Evolutionary conservation across 2,888 invertebrate genomes (phyloP).

Genomic region (Orchesellides sinensis): DNA sequence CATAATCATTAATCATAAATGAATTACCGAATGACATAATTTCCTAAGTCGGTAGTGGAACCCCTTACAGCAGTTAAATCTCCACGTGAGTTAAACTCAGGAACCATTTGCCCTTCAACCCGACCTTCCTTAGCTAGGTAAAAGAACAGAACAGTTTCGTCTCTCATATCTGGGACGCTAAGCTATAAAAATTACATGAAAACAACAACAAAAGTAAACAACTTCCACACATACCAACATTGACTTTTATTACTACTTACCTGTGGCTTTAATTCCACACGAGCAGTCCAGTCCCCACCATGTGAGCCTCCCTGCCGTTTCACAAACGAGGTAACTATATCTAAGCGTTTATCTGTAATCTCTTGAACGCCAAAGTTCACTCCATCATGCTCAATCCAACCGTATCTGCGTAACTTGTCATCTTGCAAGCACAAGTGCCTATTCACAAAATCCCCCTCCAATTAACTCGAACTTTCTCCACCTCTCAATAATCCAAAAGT

Average conservation of each 20-base stretch:
- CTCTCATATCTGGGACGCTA: slow-evolving; percentile 69
- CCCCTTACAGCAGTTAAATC: slow-evolving; percentile 83
- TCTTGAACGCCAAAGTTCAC: slow-evolving; percentile 93
- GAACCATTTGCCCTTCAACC: slow-evolving; percentile 62
- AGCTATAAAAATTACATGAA: background rate
- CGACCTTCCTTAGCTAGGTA: slow-evolving; percentile 73
- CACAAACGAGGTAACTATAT: slow-evolving; percentile 90
- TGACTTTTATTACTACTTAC: too few relatives aligned
- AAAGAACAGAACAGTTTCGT: slow-evolving; percentile 73
- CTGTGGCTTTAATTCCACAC: slow-evolving; percentile 82
- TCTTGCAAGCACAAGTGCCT: slow-evolving; percentile 96
- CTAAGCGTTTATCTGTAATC: slow-evolving; percentile 88
- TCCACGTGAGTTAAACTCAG: slow-evolving; percentile 58
- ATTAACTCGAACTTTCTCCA: background rate
- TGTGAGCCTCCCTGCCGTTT: slow-evolving; percentile 88
- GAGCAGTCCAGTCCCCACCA: slow-evolving; percentile 96
- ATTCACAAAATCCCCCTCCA: slow-evolving; percentile 70
- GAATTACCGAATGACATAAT: slow-evolving; percentile 82
- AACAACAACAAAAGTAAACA: background rate
- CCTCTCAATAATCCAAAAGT: slow-evolving; percentile 25
- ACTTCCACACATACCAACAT: background rate
- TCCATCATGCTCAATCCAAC: slow-evolving; percentile 97
- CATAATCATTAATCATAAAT: background rate
- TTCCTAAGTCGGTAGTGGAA: slow-evolving; percentile 86
- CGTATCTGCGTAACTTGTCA: slow-evolving; percentile 88